A percentile compares a stretch with the other conserved stretches of the same genome.
These are phyloP conservation scores for Lanius collurio DNA, from an alignment of 2,113 vertebrate genomes.

Conservation along the genomic window DNA sequence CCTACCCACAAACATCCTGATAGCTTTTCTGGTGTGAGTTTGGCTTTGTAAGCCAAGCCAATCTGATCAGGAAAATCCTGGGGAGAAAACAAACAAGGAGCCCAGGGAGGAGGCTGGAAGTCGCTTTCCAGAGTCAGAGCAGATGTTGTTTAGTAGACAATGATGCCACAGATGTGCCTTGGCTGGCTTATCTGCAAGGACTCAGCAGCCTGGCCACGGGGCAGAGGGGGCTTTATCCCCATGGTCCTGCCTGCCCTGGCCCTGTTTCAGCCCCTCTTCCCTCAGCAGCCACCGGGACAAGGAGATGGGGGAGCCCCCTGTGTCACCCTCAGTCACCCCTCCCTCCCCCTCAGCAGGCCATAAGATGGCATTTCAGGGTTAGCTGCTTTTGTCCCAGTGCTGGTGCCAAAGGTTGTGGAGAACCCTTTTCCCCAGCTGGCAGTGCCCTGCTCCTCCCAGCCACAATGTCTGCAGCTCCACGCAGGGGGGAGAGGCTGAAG, in stretches of 20 bases:
- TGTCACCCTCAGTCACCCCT: not conserved
- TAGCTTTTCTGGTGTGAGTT: slow-evolving; percentile 29
- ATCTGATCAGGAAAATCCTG: slow-evolving; percentile 47
- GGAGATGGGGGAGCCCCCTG: not conserved
- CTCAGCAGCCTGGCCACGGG: rapidly evolving
- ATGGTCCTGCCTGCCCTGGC: rapidly evolving
- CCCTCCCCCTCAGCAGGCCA: not conserved
- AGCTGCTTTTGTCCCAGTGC: not conserved
- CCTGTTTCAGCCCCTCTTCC: not conserved
- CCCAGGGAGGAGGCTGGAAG: not conserved
- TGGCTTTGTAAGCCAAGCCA: slow-evolving; percentile 24
- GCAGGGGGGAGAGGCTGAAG: not conserved
- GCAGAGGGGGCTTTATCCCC: not conserved
- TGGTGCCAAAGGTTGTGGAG: not conserved
- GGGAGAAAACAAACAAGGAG: slow-evolving; percentile 50
- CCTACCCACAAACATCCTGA: slow-evolving; percentile 32
- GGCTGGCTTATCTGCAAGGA: not conserved
- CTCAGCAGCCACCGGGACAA: not conserved
- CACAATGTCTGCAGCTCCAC: not conserved
- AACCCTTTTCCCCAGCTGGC: not conserved
- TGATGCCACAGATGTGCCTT: slow-evolving; percentile 27
- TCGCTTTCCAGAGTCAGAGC: not conserved
- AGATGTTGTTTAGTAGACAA: slow-evolving; percentile 21
- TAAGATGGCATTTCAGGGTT: slow-evolving; percentile 9
- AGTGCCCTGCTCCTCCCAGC: not conserved